A percentile compares a stretch with the other conserved stretches of the same genome.
Conservation (phyloP, 2,888 invertebrate genomes). For the Pasiphila rectangulata region DNA sequence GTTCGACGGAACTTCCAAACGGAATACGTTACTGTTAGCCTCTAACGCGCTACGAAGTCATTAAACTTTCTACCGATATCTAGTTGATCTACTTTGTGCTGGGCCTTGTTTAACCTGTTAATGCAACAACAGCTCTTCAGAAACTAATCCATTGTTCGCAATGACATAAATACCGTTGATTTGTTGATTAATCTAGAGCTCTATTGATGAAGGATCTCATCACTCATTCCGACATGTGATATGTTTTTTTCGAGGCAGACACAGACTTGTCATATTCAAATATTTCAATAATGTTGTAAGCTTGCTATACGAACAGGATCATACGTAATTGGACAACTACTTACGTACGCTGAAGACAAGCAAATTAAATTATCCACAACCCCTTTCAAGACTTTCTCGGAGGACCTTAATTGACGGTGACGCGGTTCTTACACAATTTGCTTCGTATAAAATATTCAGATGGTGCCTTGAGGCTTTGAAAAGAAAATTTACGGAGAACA, state of each 20-base stretch:
- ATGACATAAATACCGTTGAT: slow-evolving; percentile 24
- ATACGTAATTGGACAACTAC: slow-evolving; percentile 29
- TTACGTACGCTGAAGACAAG: slow-evolving; percentile 27
- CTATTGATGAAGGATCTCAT: slow-evolving; percentile 42
- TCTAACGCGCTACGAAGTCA: slow-evolving; percentile 51
- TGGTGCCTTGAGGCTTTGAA: slow-evolving; percentile 26
- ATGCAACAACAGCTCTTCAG: slow-evolving; percentile 17
- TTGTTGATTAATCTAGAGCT: slow-evolving; percentile 21
- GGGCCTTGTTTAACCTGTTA: slow-evolving; percentile 22
- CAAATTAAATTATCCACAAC: slow-evolving; percentile 37
- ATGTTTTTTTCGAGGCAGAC: slow-evolving; percentile 15
- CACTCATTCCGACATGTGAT: slow-evolving; percentile 16
- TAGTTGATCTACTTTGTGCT: slow-evolving; percentile 32
- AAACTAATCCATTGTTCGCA: slow-evolving; percentile 11
- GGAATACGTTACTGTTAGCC: slow-evolving; percentile 40
- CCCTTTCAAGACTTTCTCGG: slow-evolving; percentile 28
- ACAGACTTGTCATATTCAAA: slow-evolving; percentile 3
- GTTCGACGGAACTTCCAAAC: slow-evolving; percentile 39
- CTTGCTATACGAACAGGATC: slow-evolving; percentile 15
- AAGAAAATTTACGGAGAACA: slow-evolving; percentile 44
- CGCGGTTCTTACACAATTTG: slow-evolving; percentile 37
- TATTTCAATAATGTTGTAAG: slow-evolving; percentile 1
- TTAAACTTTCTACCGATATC: slow-evolving; percentile 57
- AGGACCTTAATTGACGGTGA: slow-evolving; percentile 39
- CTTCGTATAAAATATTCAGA: slow-evolving; percentile 40